A percentile compares a stretch with the other conserved stretches of the same genome.
These are phyloP conservation scores for Sarcophaga variegata DNA, from an alignment of 2,888 invertebrate species.

Conservation along the genomic window DNA sequence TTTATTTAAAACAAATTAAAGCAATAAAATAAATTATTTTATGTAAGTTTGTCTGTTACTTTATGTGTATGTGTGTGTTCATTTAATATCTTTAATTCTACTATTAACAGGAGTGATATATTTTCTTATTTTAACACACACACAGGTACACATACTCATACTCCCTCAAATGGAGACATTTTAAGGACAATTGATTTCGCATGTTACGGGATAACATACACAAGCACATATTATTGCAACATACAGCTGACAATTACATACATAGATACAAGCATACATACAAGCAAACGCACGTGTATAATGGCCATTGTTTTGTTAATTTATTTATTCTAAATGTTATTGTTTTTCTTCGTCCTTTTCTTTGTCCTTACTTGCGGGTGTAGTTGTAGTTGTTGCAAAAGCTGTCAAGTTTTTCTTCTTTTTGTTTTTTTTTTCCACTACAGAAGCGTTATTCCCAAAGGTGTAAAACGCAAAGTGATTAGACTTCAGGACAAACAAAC, in stretches of 20 bases:
- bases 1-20: too few species aligned
- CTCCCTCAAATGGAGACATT: slow-evolving; percentile 14
- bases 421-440: slow-evolving; percentile 71
- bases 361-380: background rate
- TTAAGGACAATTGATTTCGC: slow-evolving; percentile 68
- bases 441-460: slow-evolving; percentile 76
- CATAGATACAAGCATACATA: background rate
- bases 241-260: background rate
- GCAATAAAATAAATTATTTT: too few species aligned
- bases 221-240: background rate
- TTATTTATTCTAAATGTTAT: slow-evolving; percentile 49
- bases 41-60: too few species aligned
- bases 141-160: background rate
- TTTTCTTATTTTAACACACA: background rate
- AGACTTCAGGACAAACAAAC: slow-evolving; percentile 73
- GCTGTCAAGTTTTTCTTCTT: slow-evolving; percentile 63
- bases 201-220: slow-evolving; percentile 42
- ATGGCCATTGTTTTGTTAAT: slow-evolving; percentile 66
- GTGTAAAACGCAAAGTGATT: slow-evolving; percentile 79
- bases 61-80: background rate
- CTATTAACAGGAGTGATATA: background rate
- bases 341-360: slow-evolving; percentile 27
- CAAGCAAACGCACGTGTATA: slow-evolving; percentile 33
- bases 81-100: background rate
- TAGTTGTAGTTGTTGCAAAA: slow-evolving; percentile 53